phyloP scores from a whole-genome alignment of 2,888 invertebrate species.

The Ethmia dodecea region DNA sequence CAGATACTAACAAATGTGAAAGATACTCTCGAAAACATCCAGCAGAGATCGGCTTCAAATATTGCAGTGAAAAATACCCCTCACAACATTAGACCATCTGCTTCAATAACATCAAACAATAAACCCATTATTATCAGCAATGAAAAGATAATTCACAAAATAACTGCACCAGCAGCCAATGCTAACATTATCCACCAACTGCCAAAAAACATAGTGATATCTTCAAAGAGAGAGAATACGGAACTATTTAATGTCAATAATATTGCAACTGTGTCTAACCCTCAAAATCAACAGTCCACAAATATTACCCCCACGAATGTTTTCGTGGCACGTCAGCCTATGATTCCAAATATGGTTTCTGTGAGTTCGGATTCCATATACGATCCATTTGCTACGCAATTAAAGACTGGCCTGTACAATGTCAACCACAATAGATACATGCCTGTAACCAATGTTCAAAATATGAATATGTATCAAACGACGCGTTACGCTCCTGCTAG shows the following conservation, averaged over 20 bases:
- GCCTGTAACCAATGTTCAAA: conserved; percentile 30
- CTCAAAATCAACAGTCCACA: conserved; percentile 9
- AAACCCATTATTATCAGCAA: conserved; percentile 6
- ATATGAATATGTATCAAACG: conserved; percentile 38
- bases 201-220: conserved; percentile 1
- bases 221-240: conserved; percentile 2
- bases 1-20: background rate
- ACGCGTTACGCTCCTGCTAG: conserved; percentile 30
- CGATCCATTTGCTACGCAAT: conserved; percentile 29
- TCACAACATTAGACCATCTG: background rate
- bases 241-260: conserved; percentile 9
- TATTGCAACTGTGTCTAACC: conserved; percentile 6
- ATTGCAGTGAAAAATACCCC: background rate
- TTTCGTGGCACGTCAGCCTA: conserved; percentile 29
- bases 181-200: background rate
- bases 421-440: conserved; percentile 29
- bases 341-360: conserved; percentile 41
- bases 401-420: conserved; percentile 20
- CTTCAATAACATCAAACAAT: background rate
- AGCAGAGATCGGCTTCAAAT: too few species aligned
- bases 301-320: conserved; percentile 25
- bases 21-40: background rate
- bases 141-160: conserved; percentile 2
- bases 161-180: background rate
- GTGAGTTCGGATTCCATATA: conserved; percentile 39